Evolutionary conservation across 1,140 invertebrate genomes (phyloP).

Genomic region (Drosophila arizonae): DNA sequence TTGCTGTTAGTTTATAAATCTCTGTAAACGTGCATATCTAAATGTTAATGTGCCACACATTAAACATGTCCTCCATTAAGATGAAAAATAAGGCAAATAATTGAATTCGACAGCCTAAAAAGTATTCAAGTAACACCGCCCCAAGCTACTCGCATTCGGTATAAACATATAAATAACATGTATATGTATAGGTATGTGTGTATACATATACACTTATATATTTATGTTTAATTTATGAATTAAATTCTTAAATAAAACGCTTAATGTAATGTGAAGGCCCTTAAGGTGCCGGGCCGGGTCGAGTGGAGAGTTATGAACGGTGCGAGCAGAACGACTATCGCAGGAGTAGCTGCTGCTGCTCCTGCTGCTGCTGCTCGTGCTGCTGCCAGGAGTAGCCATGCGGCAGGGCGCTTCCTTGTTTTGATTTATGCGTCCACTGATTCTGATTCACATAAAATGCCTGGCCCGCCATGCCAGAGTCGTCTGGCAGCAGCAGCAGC

Average conservation of each 20-base stretch:
- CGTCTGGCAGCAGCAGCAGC: neutral
- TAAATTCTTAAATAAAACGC: constrained; percentile 17
- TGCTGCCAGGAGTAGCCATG: constrained; percentile 7
- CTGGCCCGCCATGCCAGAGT: neutral
- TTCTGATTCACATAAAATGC: constrained; percentile 47
- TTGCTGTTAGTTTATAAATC: too few relatives aligned
- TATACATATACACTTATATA: neutral
- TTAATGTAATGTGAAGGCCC: constrained; percentile 17
- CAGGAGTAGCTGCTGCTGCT: neutral
- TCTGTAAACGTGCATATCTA: too few relatives aligned
- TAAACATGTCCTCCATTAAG: too few relatives aligned
- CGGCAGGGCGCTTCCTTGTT: constrained; percentile 42
- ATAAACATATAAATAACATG: neutral
- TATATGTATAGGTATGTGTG: neutral
- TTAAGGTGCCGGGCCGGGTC: neutral
- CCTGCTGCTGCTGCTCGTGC: constrained; percentile 21
- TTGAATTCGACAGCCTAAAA: constrained; percentile 4
- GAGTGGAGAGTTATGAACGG: neutral
- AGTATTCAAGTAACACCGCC: neutral
- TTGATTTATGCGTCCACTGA: constrained; percentile 51
- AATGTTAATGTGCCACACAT: too few relatives aligned
- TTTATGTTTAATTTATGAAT: constrained; percentile 14
- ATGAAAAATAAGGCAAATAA: neutral
- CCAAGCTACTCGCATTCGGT: neutral
- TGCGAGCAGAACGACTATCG: constrained; percentile 9